phyloP scores from a whole-genome alignment of 2,113 vertebrate species.

The Eulemur macaco region DNA sequence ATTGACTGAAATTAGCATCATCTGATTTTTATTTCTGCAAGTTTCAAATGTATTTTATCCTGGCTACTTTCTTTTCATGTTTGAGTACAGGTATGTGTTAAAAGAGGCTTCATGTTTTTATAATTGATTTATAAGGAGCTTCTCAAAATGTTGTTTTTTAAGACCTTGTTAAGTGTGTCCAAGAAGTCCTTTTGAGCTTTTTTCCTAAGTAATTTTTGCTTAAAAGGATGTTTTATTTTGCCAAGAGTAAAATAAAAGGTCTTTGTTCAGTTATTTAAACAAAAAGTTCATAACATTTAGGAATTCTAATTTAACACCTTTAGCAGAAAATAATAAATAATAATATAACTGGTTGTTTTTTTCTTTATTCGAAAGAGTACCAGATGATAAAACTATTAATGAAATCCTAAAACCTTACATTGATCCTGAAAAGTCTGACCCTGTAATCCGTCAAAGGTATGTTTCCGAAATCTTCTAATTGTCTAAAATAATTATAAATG shows the following conservation, averaged over 20 bases:
- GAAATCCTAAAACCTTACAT: constrained; percentile 91
- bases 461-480: constrained; percentile 57
- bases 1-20: background rate
- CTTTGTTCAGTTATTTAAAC: constrained; percentile 44
- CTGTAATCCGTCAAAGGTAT: constrained; percentile 92
- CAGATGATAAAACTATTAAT: constrained; percentile 86
- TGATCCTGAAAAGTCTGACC: constrained; percentile 93
- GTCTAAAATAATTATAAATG: constrained; percentile 41
- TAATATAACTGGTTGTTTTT: constrained; percentile 59
- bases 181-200: constrained; percentile 35
- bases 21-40: background rate
- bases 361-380: constrained; percentile 86
- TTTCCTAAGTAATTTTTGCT: constrained; percentile 56
- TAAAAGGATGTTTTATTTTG: constrained; percentile 56
- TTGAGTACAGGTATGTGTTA: constrained; percentile 44
- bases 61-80: constrained; percentile 9
- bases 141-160: constrained; percentile 59
- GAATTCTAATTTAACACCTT: constrained; percentile 56
- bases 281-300: constrained; percentile 20
- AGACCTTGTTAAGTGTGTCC: constrained; percentile 13
- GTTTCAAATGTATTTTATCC: constrained; percentile 24
- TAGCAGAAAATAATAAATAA: constrained; percentile 57
- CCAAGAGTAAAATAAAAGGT: constrained; percentile 48
- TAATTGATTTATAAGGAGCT: constrained; percentile 31
- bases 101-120: constrained; percentile 45